phyloP scores from a whole-genome alignment of 2,113 vertebrate genomes.

The Thamnophis sirtalis region DNA sequence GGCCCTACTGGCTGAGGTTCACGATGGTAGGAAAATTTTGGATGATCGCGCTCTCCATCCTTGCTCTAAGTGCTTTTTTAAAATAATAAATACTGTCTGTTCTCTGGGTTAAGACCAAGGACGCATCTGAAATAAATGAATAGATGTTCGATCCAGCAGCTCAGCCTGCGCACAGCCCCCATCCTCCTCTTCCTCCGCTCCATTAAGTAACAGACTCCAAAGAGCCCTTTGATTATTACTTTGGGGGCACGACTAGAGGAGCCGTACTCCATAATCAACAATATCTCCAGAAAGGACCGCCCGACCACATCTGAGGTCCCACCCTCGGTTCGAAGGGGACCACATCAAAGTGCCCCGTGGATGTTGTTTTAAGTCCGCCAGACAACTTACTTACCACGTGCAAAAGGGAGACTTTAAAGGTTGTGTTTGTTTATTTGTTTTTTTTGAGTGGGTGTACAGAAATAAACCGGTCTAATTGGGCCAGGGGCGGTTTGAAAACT shows the following conservation, averaged over 20 bases:
- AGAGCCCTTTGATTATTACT: conserved; percentile 70
- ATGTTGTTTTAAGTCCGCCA: not conserved
- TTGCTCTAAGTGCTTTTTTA: not conserved
- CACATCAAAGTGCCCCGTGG: not conserved
- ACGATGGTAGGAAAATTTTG: not conserved
- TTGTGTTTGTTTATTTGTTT: not conserved
- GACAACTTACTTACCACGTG: not conserved
- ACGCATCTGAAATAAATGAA: not conserved
- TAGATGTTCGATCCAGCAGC: not conserved
- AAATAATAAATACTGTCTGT: not conserved
- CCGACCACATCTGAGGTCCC: not conserved
- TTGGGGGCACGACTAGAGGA: conserved; percentile 44
- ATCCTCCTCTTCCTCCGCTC: not conserved
- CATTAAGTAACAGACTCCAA: conserved; percentile 55
- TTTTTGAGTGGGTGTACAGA: not conserved
- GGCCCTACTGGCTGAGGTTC: not conserved
- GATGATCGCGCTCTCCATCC: not conserved
- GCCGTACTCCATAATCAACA: not conserved
- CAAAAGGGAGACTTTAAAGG: not conserved
- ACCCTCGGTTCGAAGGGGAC: not conserved
- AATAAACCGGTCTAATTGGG: not conserved
- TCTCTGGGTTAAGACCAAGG: not conserved
- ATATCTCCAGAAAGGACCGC: not conserved
- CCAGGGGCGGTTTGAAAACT: not conserved
- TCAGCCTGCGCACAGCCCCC: not conserved